Evolutionary conservation across 2,113 vertebrate genomes (phyloP), one percentile per base, ranked within the genome.

Genomic region (Daboia siamensis): DNA sequence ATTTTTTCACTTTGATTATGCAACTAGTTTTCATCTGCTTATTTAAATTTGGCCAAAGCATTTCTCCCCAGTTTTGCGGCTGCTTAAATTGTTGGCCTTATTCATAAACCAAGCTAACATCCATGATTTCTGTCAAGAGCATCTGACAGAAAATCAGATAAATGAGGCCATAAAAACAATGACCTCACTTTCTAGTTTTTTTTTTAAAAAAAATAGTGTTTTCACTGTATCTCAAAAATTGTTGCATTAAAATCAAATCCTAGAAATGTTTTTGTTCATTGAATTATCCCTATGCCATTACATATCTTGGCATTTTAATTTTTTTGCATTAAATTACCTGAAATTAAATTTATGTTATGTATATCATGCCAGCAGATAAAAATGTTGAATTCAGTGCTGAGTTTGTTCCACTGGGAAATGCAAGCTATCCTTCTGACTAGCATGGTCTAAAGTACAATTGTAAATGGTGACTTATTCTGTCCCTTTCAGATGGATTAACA

Each of bases 91-190:
- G 13, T 13, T 20, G 85, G 46, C 85, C 39, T 17, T 87, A 21
- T 87, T 64, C 8, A 23, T 11, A 59, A 59, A 91, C 39, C 33
- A 51, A 91, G 64, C 61, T 87, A 33, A 52, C 48, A 54, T 61
- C 84, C 44, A 91, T 29, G 85, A 94, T 94, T 64, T 94, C 94
- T 87, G 29, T 20, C 80, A 91, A 90, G 52, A 85, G 87, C 1
- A 57, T 2, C 48, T 10, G 59, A 93, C 55, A 21, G 15, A 94
- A 51, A 26, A 56, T 90, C 57, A 86, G 88, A 64, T 9, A 86
- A 93, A 51, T 55, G 57, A 69, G 91, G 90, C 88, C 20, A 23
- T 0, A 0, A 92, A 57, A 90, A 87, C 46, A 87, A 90, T 91
- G 48, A 87, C 52, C 51, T 55, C 84, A 90, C 57, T 90, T 59